Conservation (phyloP, 2,888 invertebrate species). For the Cerceris rybyensis region DNA sequence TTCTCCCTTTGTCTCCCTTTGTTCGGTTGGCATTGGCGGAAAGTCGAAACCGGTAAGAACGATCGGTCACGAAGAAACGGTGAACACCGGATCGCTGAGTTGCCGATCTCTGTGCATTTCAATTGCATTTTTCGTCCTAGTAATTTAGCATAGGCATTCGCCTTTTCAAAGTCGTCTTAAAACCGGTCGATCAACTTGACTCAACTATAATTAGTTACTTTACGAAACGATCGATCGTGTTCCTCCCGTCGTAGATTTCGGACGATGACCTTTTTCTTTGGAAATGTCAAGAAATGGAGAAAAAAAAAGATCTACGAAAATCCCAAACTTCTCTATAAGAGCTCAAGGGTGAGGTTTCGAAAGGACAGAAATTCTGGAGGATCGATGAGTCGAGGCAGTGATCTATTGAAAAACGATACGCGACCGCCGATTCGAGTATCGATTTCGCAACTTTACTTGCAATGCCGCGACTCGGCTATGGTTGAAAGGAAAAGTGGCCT, state of each 20-base stretch:
- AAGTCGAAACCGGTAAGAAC: neutral
- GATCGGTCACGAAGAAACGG: neutral
- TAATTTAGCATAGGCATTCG: neutral
- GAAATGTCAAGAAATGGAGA: too few species aligned
- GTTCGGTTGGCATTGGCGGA: too few species aligned
- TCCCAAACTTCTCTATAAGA: too few species aligned
- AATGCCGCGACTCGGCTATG: neutral
- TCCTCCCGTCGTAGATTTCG: neutral
- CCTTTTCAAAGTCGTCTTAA: neutral
- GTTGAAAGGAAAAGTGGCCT: slow-evolving; percentile 42
- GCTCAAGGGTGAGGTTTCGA: too few species aligned
- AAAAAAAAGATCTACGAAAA: too few species aligned
- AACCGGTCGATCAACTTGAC: slow-evolving; percentile 23
- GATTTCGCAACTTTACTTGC: slow-evolving; percentile 32
- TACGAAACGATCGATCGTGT: neutral
- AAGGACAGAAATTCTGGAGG: neutral
- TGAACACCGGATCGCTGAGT: neutral
- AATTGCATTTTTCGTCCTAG: slow-evolving; percentile 1
- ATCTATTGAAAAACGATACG: slow-evolving; percentile 23
- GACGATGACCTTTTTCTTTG: too few species aligned
- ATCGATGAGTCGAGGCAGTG: neutral
- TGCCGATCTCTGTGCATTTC: neutral
- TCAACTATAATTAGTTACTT: neutral
- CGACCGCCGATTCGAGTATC: neutral
- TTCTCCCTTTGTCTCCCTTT: too few species aligned